These are phyloP conservation scores for Oligia fasciuncula DNA, from an alignment of 2,888 invertebrate species.

Conservation along the genomic window DNA sequence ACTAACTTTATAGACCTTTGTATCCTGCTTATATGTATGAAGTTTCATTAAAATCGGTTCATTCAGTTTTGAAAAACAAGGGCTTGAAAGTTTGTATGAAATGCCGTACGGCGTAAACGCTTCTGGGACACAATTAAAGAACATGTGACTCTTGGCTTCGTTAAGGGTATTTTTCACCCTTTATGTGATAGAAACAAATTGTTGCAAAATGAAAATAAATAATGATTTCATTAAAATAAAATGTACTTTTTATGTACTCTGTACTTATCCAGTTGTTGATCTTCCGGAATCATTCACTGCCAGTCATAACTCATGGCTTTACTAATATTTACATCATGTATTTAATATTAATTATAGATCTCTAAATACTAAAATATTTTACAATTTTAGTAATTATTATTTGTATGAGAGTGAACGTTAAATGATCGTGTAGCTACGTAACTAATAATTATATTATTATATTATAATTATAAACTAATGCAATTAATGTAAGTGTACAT, in stretches of 20 bases:
- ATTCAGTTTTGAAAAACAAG: too few relatives aligned
- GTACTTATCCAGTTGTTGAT: slow-evolving; percentile 30
- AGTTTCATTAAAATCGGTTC: too few relatives aligned
- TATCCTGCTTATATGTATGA: too few relatives aligned
- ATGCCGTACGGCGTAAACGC: too few relatives aligned
- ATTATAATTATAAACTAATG: slow-evolving; percentile 48
- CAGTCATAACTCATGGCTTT: slow-evolving; percentile 22
- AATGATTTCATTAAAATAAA: neutral
- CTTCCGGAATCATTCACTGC: slow-evolving; percentile 36
- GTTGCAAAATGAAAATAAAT: neutral
- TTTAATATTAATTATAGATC: slow-evolving; percentile 50
- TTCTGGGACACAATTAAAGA: neutral
- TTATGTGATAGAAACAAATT: neutral
- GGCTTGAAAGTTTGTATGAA: too few relatives aligned
- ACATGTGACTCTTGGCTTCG: neutral
- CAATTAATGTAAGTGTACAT: slow-evolving; percentile 57
- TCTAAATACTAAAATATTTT: slow-evolving; percentile 56
- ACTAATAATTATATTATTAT: slow-evolving; percentile 16
- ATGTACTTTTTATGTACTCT: slow-evolving; percentile 24
- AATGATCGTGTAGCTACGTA: slow-evolving; percentile 45
- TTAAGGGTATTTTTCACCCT: neutral
- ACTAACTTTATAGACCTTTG: too few relatives aligned
- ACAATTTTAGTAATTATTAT: slow-evolving; percentile 55
- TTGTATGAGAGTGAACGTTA: slow-evolving; percentile 32
- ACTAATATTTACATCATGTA: slow-evolving; percentile 19